A percentile compares a stretch with the other conserved stretches of the same genome.
Evolutionary conservation across 2,888 invertebrate genomes (phyloP).

Genomic region (Trichacis sp.): DNA sequence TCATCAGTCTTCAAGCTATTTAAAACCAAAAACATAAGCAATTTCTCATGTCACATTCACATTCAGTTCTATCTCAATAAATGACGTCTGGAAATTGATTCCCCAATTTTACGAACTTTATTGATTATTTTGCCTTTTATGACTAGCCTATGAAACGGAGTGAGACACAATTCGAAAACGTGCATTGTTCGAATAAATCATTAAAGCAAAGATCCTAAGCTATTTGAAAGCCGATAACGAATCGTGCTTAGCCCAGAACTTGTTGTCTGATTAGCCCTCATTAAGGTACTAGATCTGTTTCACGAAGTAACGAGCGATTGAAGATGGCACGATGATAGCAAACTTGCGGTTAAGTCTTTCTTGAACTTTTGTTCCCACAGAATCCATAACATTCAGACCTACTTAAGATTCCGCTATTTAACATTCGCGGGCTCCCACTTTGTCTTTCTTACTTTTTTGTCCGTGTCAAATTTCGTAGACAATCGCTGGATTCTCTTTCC

Average conservation of each 20-base stretch:
- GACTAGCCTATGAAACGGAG: too few species aligned
- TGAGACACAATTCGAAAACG: background rate
- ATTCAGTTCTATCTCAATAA: too few species aligned
- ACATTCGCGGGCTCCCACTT: background rate
- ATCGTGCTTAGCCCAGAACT: slow-evolving; percentile 8
- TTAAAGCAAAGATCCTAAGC: background rate
- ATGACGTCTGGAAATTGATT: too few species aligned
- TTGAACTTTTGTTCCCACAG: slow-evolving; percentile 10
- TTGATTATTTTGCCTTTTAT: too few species aligned
- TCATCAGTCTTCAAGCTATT: too few species aligned
- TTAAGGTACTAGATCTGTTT: slow-evolving; percentile 9
- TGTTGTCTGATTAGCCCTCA: slow-evolving; percentile 11
- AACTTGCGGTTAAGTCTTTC: slow-evolving; percentile 5
- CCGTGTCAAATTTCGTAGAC: background rate
- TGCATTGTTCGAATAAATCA: slow-evolving; percentile 4
- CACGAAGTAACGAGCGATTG: slow-evolving; percentile 9
- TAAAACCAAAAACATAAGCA: too few species aligned
- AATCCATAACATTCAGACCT: slow-evolving; percentile 6
- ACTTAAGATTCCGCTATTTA: slow-evolving; percentile 4
- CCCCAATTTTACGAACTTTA: too few species aligned
- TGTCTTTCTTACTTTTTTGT: background rate
- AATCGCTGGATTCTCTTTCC: background rate
- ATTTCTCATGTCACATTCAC: too few species aligned
- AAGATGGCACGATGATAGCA: slow-evolving; percentile 6
- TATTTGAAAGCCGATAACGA: background rate